A percentile compares a stretch with the other conserved stretches of the same genome.
These are phyloP conservation scores for Anhinga rufa DNA, from an alignment of 2,113 vertebrate genomes.

Conservation along the genomic window DNA sequence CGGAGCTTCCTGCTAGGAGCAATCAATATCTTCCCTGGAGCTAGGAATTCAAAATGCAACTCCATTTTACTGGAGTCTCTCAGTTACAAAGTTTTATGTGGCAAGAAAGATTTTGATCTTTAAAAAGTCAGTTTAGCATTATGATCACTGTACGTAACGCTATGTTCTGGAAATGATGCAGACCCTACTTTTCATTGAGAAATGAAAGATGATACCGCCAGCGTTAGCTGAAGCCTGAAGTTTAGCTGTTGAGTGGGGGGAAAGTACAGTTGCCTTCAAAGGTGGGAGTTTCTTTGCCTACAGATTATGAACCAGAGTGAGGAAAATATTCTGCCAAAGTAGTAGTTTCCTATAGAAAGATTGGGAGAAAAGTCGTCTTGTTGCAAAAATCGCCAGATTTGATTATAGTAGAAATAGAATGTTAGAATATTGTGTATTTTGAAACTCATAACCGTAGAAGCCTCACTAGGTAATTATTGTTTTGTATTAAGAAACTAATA, in stretches of 20 bases:
- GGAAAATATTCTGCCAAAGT: neutral
- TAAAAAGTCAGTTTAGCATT: neutral
- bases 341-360: neutral
- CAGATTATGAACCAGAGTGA: neutral
- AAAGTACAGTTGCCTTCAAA: neutral
- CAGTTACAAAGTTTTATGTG: neutral
- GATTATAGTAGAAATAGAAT: no score
- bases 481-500: no score
- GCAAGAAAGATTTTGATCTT: neutral
- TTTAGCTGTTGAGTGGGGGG: neutral
- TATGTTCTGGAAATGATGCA: neutral
- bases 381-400: no score
- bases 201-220: neutral
- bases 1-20: neutral
- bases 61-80: neutral
- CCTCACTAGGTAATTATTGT: no score
- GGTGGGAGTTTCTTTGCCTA: neutral
- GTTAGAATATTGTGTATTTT: no score
- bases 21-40: neutral
- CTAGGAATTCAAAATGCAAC: neutral
- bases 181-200: neutral
- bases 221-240: neutral
- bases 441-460: no score
- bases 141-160: neutral
- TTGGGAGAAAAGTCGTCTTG: neutral